Evolutionary conservation across 2,888 invertebrate genomes (phyloP), one percentile per base, ranked within the genome.

Genomic region (Tenodera sinensis): DNA sequence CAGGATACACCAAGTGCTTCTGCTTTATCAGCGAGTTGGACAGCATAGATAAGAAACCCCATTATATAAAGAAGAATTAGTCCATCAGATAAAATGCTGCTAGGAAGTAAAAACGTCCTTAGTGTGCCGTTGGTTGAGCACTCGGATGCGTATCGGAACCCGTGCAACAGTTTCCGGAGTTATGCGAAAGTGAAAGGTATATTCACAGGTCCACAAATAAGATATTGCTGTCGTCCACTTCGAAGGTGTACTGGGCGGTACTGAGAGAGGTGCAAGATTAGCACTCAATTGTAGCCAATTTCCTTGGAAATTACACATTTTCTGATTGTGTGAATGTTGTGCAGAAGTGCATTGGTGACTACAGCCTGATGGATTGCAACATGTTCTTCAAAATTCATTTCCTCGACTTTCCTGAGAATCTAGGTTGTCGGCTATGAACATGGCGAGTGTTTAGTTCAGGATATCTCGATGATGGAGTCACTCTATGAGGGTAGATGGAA

Each of bases 31-130:
- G 83, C 1, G 28, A 83, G 28, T 83, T 12, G 83, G 83, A 83
- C 4, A 15, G 83, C 28, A 83, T 4, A 83, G 83, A n/a, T 28
- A 28, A 27, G 28, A 83, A 83, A 15, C 25, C 12, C 28, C 84
- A 28, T n/a, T n/a, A 84, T 28, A 83, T 88, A 88, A 88, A 88
- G 88, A 88, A 88, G 54, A 88, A 88, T 88, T 88, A 84, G 88
- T 54, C 88, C 34, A 88, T 88, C 84, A 88, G 88, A 88, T 84
- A 84, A 47, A 88, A 88, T 88, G 88, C 88, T 84, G 88, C 88
- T 83, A 88, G 88, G 88, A 47, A 84, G 84, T 28, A 88, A 88
- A 88, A 88, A 83, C 34, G 15, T 83, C 1, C 83, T 83, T 83
- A 12, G 25, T 83, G 15, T 83, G 9, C 28, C 83, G 9, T 83